phyloP scores from a whole-genome alignment of 2,797 vertebrate genomes.

The Brachyalestes nurse region DNA sequence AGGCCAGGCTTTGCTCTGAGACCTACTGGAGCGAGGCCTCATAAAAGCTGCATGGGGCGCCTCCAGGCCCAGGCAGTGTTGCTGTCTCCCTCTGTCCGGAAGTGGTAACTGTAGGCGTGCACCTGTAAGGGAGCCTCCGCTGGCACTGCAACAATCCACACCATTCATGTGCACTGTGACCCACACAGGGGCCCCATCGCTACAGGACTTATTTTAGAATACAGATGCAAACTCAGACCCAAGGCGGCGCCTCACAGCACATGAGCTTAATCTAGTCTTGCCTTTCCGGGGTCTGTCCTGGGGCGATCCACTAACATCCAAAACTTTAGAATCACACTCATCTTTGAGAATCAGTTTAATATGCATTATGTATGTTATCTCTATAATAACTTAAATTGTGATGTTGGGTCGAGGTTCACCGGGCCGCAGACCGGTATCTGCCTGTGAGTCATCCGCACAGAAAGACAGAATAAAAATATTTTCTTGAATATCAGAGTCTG shows the following conservation, averaged over 20 bases:
- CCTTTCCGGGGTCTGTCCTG: no score
- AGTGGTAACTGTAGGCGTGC: conserved; percentile 47
- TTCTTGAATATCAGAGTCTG: no score
- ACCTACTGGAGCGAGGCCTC: conserved; percentile 68
- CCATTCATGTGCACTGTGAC: conserved; percentile 49
- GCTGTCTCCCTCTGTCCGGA: conserved; percentile 19
- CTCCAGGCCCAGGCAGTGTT: conserved; percentile 43
- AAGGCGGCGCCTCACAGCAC: not conserved
- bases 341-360: no score
- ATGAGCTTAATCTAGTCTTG: no score
- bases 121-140: conserved; percentile 60
- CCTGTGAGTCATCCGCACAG: no score
- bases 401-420: no score
- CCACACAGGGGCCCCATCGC: conserved; percentile 1
- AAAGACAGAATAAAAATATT: no score
- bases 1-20: conserved; percentile 64
- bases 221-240: not conserved
- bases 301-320: no score
- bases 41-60: conserved; percentile 72
- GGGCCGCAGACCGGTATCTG: no score
- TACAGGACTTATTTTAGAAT: conserved; percentile 15
- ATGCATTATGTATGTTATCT: no score
- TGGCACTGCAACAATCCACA: conserved; percentile 51
- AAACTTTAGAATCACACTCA: no score
- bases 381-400: no score